These are phyloP conservation scores for Copidosoma aretas DNA, from an alignment of 2,888 invertebrate genomes.

Conservation along the genomic window DNA sequence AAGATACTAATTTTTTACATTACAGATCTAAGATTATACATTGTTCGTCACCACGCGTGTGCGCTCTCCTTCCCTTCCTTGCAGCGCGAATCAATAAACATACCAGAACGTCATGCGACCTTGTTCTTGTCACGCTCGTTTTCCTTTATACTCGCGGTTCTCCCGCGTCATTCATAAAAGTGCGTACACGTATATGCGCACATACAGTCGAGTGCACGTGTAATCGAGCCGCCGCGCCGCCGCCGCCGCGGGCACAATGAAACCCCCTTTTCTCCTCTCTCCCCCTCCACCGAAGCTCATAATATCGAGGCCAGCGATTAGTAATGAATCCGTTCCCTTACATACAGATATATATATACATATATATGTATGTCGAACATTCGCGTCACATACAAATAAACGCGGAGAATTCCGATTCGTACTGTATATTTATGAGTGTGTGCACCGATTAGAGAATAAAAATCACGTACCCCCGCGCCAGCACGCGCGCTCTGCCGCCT, in stretches of 20 bases:
- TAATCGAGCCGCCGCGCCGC: constrained; percentile 6
- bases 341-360: too few species aligned
- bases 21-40: too few species aligned
- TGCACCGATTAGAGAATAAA: too few species aligned
- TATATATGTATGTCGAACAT: too few species aligned
- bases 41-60: too few species aligned
- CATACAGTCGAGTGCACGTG: background rate
- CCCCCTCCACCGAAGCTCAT: constrained; percentile 8
- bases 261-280: background rate
- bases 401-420: too few species aligned
- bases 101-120: constrained; percentile 9
- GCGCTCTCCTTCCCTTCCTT: background rate
- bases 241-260: too few species aligned
- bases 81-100: constrained; percentile 10
- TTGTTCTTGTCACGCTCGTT: constrained; percentile 27
- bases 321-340: constrained; percentile 28
- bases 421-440: too few species aligned
- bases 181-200: background rate
- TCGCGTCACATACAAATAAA: too few species aligned
- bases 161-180: constrained; percentile 25
- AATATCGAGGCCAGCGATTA: constrained; percentile 40
- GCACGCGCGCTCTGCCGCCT: too few species aligned
- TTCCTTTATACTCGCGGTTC: background rate
- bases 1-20: too few species aligned
- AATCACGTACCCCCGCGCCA: too few species aligned